Evolutionary conservation across 2,888 invertebrate genomes (phyloP), one percentile per base, ranked within the genome.

Genomic region (Torymus texanus): DNA sequence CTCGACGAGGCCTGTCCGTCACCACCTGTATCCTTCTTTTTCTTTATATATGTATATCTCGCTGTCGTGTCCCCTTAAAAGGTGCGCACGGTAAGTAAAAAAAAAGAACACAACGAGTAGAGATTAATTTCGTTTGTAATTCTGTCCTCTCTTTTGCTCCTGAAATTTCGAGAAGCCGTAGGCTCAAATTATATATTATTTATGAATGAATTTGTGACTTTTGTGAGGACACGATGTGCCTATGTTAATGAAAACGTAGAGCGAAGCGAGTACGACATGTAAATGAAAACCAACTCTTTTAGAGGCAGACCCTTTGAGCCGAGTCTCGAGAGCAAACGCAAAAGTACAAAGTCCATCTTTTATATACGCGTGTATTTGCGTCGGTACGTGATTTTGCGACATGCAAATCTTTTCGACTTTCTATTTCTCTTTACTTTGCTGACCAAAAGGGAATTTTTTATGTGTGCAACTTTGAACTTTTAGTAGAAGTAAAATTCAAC

Each of bases 231-330:
- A 29, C 13, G 18, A 41, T 21, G 59, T 59, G 18, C 50, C 58
- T 66, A 75, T 74, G 74, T 41, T 59, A 75, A 75, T 74, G 56
- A 58, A 55, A 62, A 53, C 18, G 53, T 56, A 66, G 66, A 4
- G 59, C 2, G 11, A 14, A n/a, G 51, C 50, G 13, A 29, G 61
- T 8, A 41, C 41, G 61, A 62, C 12, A 55, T 73, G 71, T 67
- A 61, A 65, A 78, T 78, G 59, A 67, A 78, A 70, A 67, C 58
- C 66, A 67, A 72, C 29, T 59, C 63, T 67, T 73, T 65, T 29
- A 73, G 29, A 62, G 53, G 72, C 50, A 59, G 13, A 71, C 21
- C 62, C 73, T 73, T 73, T 73, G 62, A 73, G 16, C 14, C 10
- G 55, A 63, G 29, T 62, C 71, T 55, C 59, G 53, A 55, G 18